Base-by-base conservation (phyloP, 2,888 invertebrate species). In the Saturnia japonica region DNA sequence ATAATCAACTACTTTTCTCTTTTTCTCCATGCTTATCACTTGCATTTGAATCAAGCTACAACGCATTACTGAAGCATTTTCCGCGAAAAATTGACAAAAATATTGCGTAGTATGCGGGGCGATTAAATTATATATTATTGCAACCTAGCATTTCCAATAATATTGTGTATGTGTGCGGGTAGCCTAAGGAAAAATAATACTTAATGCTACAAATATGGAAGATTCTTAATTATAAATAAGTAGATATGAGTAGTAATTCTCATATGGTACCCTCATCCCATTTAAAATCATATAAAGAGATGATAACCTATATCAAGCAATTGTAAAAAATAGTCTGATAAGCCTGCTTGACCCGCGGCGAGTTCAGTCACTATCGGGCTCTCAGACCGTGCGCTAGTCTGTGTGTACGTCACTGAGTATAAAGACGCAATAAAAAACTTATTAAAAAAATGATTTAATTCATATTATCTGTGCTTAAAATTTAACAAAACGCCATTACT, bases 271-370 rank as follows among this genome's bases (percentile, higher is more conserved):
- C 43, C 66, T 67, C 67, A 70, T 72, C 67, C 67, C 25, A 25
- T 70, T 71, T 64, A 28, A 69, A 47, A 67, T 70, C 70, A 25
- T 47, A 64, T n/a, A 64, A 64, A 64, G 64, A 40, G 64, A 3
- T 40, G 81, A 81, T 80, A 80, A 80, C 80, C 80, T 72, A 80
- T 79, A 74, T 76, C 73, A 76, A 74, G 73, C 68, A 70, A 75
- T 70, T 72, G 73, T 74, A 76, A 76, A 80, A 78, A 71, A 69
- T 66, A 68, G 68, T 9, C 1, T 70, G 80, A 77, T 79, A 78
- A 76, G 75, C 76, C 4, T 6, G 51, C 16, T 19, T 74, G 78
- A 76, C 76, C 77, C 68, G 51, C 40, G 67, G 11, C 22, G 47
- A 34, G 14, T 68, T 64, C 64, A 64, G 64, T 64, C 12, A 19